These are phyloP conservation scores for Anser brachyrhynchus DNA, from an alignment of 2,113 vertebrate species.

Conservation along the genomic window DNA sequence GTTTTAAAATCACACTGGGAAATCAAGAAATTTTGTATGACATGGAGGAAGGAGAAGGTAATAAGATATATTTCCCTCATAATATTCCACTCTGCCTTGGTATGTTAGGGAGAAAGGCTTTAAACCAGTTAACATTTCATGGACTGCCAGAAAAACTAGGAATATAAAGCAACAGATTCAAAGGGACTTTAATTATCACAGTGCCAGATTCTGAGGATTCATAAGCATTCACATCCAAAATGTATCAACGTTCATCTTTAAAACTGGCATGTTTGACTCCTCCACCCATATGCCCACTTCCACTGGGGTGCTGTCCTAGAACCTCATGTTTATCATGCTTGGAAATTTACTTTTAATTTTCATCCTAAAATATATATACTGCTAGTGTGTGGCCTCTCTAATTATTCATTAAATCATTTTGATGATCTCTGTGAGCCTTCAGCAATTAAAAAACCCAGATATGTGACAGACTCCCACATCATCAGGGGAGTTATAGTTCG, in stretches of 20 bases:
- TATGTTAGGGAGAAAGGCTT: background rate
- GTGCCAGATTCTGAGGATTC: background rate
- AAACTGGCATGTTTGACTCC: background rate
- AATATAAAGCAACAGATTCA: background rate
- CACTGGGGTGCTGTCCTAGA: background rate
- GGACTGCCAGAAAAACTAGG: background rate
- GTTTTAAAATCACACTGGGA: background rate
- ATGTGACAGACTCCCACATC: too few species aligned
- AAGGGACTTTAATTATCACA: background rate
- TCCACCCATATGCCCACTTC: background rate
- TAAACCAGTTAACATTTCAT: background rate
- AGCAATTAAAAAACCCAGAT: background rate
- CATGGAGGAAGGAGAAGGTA: background rate
- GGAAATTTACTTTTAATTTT: background rate
- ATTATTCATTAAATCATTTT: background rate
- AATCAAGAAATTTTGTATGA: background rate
- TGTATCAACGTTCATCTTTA: background rate
- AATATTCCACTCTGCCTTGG: background rate
- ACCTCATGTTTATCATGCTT: background rate
- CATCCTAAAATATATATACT: fast-evolving
- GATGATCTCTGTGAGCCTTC: background rate
- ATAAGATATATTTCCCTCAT: background rate
- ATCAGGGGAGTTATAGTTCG: background rate
- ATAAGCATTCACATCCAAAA: background rate
- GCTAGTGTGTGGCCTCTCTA: background rate